These are phyloP conservation scores for Podarcis muralis DNA, from an alignment of 2,113 vertebrate genomes.

Conservation along the genomic window DNA sequence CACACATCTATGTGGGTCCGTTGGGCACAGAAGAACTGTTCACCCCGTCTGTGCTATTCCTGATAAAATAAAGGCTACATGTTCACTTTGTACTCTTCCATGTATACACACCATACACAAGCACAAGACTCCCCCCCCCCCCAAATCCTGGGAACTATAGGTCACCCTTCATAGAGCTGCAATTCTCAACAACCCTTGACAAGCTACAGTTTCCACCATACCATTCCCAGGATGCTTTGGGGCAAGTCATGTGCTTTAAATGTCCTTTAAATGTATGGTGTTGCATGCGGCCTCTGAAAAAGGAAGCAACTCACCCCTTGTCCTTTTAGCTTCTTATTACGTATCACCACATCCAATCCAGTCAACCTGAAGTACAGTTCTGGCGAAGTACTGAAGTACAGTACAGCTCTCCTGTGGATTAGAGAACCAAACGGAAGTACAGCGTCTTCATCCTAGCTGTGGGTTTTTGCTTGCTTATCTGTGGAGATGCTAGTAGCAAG, in stretches of 20 bases:
- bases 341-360: background rate
- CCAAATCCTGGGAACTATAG: no score
- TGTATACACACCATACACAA: no score
- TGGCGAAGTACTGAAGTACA: background rate
- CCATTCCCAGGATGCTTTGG: no score
- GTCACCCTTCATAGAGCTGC: no score
- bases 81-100: background rate
- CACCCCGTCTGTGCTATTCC: background rate
- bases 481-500: background rate
- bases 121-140: no score
- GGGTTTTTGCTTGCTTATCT: background rate
- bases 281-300: background rate
- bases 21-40: background rate
- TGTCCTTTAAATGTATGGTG: no score
- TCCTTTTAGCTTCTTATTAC: background rate
- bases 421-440: background rate
- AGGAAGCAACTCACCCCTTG: background rate
- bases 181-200: no score
- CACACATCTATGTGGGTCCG: background rate
- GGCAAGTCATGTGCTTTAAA: no score
- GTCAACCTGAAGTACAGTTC: background rate
- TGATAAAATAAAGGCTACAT: background rate
- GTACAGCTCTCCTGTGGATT: background rate
- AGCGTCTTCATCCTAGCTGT: background rate
- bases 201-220: no score